Base-by-base conservation (phyloP, 23 tunicate species). In the Ascidia mentula region DNA sequence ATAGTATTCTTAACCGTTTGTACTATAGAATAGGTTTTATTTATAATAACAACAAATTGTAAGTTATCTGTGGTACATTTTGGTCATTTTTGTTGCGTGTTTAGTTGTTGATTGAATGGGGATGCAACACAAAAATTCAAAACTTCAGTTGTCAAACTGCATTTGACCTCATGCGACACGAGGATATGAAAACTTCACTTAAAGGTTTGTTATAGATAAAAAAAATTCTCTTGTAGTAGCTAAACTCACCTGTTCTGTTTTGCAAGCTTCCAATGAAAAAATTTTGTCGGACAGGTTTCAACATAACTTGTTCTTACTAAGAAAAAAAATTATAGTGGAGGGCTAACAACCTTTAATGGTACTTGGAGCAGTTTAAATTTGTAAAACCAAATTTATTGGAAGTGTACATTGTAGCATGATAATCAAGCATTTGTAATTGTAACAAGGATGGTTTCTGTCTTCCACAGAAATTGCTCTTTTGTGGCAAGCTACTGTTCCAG, bases 71-170 rank as follows among this genome's bases (percentile, higher is more conserved):
- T 45, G 18, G 60, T 45, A 45, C 17, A 45, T 15, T 15, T n/a
- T n/a, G n/a, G n/a, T n/a, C n/a, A n/a, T n/a, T n/a, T n/a, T n/a
- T n/a, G n/a, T n/a, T n/a, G n/a, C n/a, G 65, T 31, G 3, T 85
- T 24, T 72, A 91, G 92, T 82, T 93, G 18, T 83, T 93, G 32
- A 84, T 93, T 33, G 98, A 93, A 59, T 93, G 98, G 98, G 98
- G 98, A 3, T 81, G 90, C 72, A 85, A 86, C 77, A 78, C 80
- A 0, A 82, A 69, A 37, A 78, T 76, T 7, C 85, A 91, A 77
- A 91, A 93, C 71, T 75, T 81, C 40, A 75, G 87, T 9, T 84
- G 90, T 34, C 90, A 84, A 45, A 88, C 46, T n/a, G 90, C 93
- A 4, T 79, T 92, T 65, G 97, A 92, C 38, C 39, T 83, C 33